These are phyloP conservation scores for Parnassius apollo DNA, from an alignment of 2,888 invertebrate species.

Conservation along the genomic window DNA sequence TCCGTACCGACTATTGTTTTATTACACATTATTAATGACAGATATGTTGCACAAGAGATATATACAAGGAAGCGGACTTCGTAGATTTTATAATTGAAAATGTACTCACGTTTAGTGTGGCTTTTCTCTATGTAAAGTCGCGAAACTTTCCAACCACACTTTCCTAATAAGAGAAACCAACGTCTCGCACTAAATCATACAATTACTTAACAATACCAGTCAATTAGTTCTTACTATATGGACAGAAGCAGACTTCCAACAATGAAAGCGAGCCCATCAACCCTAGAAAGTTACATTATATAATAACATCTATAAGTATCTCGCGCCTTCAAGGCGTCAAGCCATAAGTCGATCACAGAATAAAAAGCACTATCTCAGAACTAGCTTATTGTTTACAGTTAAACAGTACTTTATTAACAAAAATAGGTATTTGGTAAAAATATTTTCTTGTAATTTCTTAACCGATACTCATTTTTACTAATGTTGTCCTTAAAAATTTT, in stretches of 20 bases:
- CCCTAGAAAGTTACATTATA: background rate
- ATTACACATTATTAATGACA: slow-evolving; percentile 38
- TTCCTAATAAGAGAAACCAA: slow-evolving; percentile 4
- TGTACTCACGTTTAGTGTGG: slow-evolving; percentile 28
- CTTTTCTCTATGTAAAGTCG: slow-evolving; percentile 16
- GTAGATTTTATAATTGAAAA: slow-evolving; percentile 41
- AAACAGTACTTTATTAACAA: slow-evolving; percentile 69
- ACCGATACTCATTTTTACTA: slow-evolving; percentile 49
- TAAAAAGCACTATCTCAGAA: slow-evolving; percentile 59
- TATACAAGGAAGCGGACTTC: slow-evolving; percentile 51
- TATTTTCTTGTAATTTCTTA: slow-evolving; percentile 59
- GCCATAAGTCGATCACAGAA: slow-evolving; percentile 67
- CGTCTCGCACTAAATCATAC: slow-evolving; percentile 1
- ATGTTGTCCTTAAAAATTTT: slow-evolving; percentile 55
- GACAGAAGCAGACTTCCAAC: slow-evolving; percentile 5
- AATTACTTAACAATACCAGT: slow-evolving; percentile 19
- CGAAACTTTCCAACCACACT: slow-evolving; percentile 1
- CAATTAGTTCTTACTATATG: slow-evolving; percentile 8
- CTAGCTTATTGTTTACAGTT: slow-evolving; percentile 58
- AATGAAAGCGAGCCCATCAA: slow-evolving; percentile 2
- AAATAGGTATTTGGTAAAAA: slow-evolving; percentile 68
- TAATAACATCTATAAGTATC: slow-evolving; percentile 28
- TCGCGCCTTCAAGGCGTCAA: slow-evolving; percentile 58
- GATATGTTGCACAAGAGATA: slow-evolving; percentile 67
- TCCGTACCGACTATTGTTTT: slow-evolving; percentile 41